phyloP scores from a whole-genome alignment of 2,113 vertebrate genomes.

The Leptocoma aspasia region DNA sequence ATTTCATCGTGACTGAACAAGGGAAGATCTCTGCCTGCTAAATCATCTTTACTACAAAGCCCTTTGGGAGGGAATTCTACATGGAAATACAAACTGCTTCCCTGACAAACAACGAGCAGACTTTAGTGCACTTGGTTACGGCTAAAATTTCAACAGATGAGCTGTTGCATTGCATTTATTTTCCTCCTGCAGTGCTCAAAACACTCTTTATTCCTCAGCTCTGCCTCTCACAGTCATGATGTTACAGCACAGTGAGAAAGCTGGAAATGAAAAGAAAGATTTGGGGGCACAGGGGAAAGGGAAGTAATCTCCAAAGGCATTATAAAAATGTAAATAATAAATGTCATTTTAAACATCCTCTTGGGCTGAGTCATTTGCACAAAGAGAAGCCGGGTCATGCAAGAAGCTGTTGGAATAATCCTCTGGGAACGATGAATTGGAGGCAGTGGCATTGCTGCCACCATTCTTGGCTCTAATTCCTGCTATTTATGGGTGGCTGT shows the following conservation, averaged over 20 bases:
- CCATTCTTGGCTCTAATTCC: not conserved
- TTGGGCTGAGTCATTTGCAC: not conserved
- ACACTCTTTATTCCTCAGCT: not conserved
- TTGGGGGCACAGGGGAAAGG: not conserved
- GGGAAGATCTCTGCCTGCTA: not conserved
- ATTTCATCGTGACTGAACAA: not conserved
- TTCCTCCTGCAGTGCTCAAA: not conserved
- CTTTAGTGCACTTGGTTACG: not conserved
- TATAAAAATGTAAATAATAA: slow-evolving; percentile 25
- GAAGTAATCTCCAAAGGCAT: not conserved
- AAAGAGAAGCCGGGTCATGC: not conserved
- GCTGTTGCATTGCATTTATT: not conserved
- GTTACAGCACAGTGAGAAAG: not conserved
- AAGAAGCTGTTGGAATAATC: not conserved
- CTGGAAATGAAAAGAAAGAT: not conserved
- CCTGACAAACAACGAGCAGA: not conserved
- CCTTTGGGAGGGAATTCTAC: not conserved
- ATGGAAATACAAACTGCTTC: not conserved
- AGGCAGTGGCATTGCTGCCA: not conserved
- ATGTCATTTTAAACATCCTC: not conserved
- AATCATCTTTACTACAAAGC: not conserved
- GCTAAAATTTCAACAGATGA: not conserved
- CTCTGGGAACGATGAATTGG: not conserved
- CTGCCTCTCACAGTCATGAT: not conserved
- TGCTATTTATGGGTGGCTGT: not conserved